Conservation (phyloP, 2,888 invertebrate genomes). For the Pheosia tremula region DNA sequence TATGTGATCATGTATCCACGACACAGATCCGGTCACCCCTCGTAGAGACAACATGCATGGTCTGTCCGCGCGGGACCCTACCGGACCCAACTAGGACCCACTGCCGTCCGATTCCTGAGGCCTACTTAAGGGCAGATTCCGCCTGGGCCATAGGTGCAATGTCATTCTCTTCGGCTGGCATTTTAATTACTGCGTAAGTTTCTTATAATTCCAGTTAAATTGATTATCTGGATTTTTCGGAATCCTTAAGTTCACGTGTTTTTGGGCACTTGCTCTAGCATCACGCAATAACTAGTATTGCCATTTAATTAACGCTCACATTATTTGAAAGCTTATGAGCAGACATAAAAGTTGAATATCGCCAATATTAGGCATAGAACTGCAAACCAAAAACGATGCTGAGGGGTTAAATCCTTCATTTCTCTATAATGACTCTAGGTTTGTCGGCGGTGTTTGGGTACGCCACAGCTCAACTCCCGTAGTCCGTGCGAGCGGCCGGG, state of each 20-base stretch:
- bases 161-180: constrained; percentile 94
- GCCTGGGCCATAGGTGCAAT: constrained; percentile 97
- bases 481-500: constrained; percentile 97
- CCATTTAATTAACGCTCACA: too few relatives aligned
- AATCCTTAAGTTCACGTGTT: too few relatives aligned
- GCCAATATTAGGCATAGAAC: too few relatives aligned
- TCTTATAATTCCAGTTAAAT: too few relatives aligned
- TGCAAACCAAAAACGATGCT: too few relatives aligned
- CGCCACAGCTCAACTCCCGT: constrained; percentile 97
- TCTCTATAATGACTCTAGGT: constrained; percentile 54
- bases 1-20: not conserved
- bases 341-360: too few relatives aligned
- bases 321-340: too few relatives aligned
- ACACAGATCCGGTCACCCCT: constrained; percentile 90
- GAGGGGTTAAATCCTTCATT: too few relatives aligned
- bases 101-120: constrained; percentile 92
- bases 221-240: too few relatives aligned
- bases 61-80: constrained; percentile 92
- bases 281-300: too few relatives aligned
- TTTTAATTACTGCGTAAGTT: constrained; percentile 88
- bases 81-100: constrained; percentile 90
- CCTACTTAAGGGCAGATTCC: constrained; percentile 91
- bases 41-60: constrained; percentile 93
- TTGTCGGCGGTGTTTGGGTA: constrained; percentile 92
- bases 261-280: too few relatives aligned